Evolutionary conservation across 1,140 invertebrate species (phyloP).

Genomic region (Aethina tumida): DNA sequence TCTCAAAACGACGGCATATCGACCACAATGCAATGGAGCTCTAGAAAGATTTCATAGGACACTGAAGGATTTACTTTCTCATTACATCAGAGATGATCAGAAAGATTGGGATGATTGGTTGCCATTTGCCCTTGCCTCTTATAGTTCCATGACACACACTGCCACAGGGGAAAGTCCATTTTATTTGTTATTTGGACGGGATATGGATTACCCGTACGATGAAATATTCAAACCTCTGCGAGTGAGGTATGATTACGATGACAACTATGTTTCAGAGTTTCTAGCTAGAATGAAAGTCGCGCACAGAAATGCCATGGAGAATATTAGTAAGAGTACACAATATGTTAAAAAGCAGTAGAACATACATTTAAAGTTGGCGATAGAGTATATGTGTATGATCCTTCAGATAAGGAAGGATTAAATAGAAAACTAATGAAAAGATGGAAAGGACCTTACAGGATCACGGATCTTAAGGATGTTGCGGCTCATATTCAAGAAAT

Average conservation of each 20-base stretch:
- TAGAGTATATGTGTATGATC: too few relatives aligned
- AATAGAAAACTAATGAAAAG: too few relatives aligned
- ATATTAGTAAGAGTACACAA: too few relatives aligned
- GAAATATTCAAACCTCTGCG: conserved; percentile 12
- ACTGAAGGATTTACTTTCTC: conserved; percentile 13
- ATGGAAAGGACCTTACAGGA: too few relatives aligned
- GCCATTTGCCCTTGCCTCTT: conserved; percentile 14
- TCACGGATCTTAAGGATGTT: too few relatives aligned
- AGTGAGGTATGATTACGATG: conserved; percentile 11
- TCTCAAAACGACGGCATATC: conserved; percentile 23
- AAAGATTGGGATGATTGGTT: conserved; percentile 32
- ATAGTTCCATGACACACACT: conserved; percentile 23
- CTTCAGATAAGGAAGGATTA: too few relatives aligned
- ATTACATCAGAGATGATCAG: conserved; percentile 16
- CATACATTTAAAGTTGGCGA: too few relatives aligned
- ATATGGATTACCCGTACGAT: conserved; percentile 15
- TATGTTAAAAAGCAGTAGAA: too few relatives aligned
- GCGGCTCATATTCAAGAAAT: too few relatives aligned
- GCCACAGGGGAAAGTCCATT: conserved; percentile 23
- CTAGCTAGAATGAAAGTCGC: conserved; percentile 11
- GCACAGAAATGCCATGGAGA: conserved; percentile 4
- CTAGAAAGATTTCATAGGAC: conserved; percentile 19
- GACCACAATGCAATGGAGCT: conserved; percentile 21
- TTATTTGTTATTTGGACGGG: conserved; percentile 17
- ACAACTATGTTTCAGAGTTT: conserved; percentile 14